These are phyloP conservation scores for Phaethon lepturus DNA, from an alignment of 2,113 vertebrate species.

Conservation along the genomic window DNA sequence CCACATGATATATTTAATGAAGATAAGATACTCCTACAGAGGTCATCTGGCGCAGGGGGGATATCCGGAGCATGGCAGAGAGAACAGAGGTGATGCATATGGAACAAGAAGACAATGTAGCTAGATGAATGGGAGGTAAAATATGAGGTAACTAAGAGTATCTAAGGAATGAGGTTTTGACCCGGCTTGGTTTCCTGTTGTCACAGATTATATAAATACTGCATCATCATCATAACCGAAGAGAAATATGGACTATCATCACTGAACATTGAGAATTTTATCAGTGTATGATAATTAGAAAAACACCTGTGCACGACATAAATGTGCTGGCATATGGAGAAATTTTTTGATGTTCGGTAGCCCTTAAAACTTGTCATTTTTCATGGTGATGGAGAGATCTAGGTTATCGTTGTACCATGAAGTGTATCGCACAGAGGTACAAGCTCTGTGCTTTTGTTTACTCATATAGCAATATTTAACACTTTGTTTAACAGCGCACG, in stretches of 20 bases:
- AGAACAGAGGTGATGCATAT: background rate
- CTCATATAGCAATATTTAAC: background rate
- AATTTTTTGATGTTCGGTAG: constrained; percentile 27
- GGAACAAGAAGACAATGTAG: background rate
- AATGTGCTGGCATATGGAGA: constrained; percentile 18
- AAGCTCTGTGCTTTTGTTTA: background rate
- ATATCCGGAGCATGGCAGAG: background rate
- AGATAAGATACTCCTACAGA: background rate
- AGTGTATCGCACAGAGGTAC: background rate
- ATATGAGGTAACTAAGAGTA: background rate
- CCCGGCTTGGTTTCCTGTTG: background rate
- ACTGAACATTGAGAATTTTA: background rate
- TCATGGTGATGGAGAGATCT: constrained; percentile 2
- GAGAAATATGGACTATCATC: background rate
- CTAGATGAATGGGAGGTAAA: background rate
- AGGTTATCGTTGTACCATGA: background rate
- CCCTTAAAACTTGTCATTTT: constrained; percentile 58
- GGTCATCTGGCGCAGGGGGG: background rate
- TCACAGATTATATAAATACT: background rate
- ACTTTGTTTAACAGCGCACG: background rate
- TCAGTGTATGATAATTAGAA: constrained; percentile 5
- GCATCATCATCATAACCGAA: background rate
- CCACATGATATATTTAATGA: background rate
- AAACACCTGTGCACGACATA: constrained; percentile 12
- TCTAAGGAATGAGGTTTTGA: background rate